Evolutionary conservation across 2,888 invertebrate species (phyloP).

Genomic region (Galeruca laticollis): DNA sequence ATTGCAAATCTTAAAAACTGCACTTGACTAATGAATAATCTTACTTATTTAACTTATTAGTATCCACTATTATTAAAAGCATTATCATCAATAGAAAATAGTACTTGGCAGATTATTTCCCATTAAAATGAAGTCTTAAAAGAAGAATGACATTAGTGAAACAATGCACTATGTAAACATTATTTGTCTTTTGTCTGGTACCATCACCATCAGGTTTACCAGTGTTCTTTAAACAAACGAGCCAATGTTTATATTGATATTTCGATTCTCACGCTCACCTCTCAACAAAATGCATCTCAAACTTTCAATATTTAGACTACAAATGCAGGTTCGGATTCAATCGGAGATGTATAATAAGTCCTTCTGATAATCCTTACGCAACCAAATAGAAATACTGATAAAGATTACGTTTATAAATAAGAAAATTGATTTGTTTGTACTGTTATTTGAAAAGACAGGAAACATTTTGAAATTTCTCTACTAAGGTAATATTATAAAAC

Average conservation of each 20-base stretch:
- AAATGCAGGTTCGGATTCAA: conserved; percentile 12
- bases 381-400: neutral
- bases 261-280: conserved; percentile 50
- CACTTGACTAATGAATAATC: neutral
- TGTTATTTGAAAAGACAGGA: no score
- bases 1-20: no score
- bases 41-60: neutral
- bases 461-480: no score
- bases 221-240: conserved; percentile 59
- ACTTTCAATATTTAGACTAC: conserved; percentile 23
- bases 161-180: conserved; percentile 59
- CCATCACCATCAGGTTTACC: conserved; percentile 53
- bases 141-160: conserved; percentile 29
- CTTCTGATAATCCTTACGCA: no score
- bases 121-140: conserved; percentile 11
- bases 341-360: neutral
- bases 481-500: no score
- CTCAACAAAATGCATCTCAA: conserved; percentile 33
- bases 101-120: neutral
- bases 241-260: conserved; percentile 61
- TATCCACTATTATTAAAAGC: neutral
- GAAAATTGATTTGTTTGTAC: no score
- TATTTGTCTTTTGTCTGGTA: conserved; percentile 62
- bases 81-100: neutral
- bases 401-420: no score